Conservation (phyloP, 2,888 invertebrate genomes). For the Dascillus cervinus region DNA sequence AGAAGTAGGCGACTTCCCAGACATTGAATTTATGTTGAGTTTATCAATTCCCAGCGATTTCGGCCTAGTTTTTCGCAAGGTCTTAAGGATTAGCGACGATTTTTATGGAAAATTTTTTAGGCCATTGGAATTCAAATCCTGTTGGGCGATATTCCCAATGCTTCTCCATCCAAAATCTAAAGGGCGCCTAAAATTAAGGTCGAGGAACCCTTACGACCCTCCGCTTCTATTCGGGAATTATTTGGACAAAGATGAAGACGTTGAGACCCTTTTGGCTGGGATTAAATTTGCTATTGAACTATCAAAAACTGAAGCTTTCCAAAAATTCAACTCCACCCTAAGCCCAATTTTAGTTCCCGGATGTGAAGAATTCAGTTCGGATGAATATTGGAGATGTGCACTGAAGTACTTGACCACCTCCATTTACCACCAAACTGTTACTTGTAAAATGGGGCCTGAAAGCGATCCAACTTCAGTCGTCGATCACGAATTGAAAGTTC, state of each 20-base stretch:
- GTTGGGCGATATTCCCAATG: slow-evolving; percentile 53
- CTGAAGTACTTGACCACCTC: slow-evolving; percentile 42
- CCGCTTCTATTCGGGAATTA: slow-evolving; percentile 78
- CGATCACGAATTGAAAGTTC: slow-evolving; percentile 45
- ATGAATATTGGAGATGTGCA: slow-evolving; percentile 49
- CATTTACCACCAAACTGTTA: slow-evolving; percentile 48
- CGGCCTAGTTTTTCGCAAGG: slow-evolving; percentile 29
- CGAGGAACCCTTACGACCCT: slow-evolving; percentile 60
- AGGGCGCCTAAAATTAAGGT: slow-evolving; percentile 59
- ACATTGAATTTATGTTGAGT: slow-evolving; percentile 61
- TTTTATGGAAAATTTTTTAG: slow-evolving; percentile 51
- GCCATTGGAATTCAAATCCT: slow-evolving; percentile 41
- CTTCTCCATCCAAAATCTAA: slow-evolving; percentile 64
- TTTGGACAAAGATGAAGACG: slow-evolving; percentile 49
- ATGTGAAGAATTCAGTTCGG: slow-evolving; percentile 42
- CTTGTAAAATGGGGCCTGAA: slow-evolving; percentile 50
- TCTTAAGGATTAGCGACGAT: slow-evolving; percentile 50
- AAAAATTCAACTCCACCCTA: slow-evolving; percentile 39
- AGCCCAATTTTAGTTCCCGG: slow-evolving; percentile 45
- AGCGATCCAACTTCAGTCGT: slow-evolving; percentile 50
- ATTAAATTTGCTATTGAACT: slow-evolving; percentile 47
- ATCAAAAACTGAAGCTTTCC: slow-evolving; percentile 43
- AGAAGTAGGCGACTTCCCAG: slow-evolving; percentile 51
- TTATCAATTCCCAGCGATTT: slow-evolving; percentile 38
- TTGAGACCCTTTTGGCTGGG: slow-evolving; percentile 32